Conservation (phyloP, 2,797 vertebrate species). For the Jordanella pulchra region DNA sequence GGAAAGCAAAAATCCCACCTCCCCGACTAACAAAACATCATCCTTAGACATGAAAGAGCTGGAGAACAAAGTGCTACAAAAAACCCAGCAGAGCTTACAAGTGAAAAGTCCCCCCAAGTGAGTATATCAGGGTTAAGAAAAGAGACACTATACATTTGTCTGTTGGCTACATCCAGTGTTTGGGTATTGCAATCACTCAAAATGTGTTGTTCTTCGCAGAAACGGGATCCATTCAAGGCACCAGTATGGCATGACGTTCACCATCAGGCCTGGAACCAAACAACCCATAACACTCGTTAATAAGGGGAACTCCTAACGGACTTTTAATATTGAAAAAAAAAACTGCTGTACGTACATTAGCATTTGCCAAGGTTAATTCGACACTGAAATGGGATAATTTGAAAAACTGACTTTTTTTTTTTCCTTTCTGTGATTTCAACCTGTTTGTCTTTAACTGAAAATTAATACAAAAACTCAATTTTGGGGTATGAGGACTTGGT, state of each 20-base stretch:
- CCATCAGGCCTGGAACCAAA: slow-evolving; percentile 79
- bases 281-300: slow-evolving; percentile 77
- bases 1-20: slow-evolving; percentile 38
- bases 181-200: neutral
- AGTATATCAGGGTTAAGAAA: slow-evolving; percentile 13
- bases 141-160: neutral
- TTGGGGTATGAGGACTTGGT: neutral
- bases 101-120: slow-evolving; percentile 67
- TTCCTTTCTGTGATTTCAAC: neutral
- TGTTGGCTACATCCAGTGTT: neutral
- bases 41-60: slow-evolving; percentile 74
- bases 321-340: neutral
- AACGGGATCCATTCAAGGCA: slow-evolving; percentile 68
- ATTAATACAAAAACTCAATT: neutral
- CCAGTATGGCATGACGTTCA: slow-evolving; percentile 78
- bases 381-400: neutral
- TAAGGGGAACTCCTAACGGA: slow-evolving; percentile 53
- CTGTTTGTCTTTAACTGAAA: too few species aligned
- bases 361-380: neutral
- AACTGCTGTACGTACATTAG: neutral
- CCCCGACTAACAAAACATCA: slow-evolving; percentile 38
- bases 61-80: slow-evolving; percentile 64
- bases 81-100: slow-evolving; percentile 48
- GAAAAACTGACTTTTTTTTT: neutral
- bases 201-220: slow-evolving; percentile 58